These are phyloP conservation scores for Bombus sylvicola DNA, from an alignment of 1,140 invertebrate species.

Conservation along the genomic window DNA sequence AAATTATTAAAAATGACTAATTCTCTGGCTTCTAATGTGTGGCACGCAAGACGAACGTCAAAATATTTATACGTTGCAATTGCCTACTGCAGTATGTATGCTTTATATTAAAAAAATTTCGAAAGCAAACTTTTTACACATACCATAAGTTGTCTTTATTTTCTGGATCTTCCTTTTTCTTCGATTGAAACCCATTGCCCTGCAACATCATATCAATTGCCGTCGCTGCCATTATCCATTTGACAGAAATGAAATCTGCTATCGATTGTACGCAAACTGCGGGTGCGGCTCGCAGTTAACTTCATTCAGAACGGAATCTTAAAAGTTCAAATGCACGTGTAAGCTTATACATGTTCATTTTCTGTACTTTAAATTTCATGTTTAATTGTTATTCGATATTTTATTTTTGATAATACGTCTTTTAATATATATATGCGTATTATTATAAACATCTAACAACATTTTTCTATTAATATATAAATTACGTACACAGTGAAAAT, in stretches of 20 bases:
- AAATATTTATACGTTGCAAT: conserved; percentile 3
- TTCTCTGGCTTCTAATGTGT: conserved; percentile 27
- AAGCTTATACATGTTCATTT: not conserved
- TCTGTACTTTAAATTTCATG: not conserved
- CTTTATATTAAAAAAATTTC: not conserved
- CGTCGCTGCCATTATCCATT: conserved; percentile 75
- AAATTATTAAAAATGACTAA: conserved; percentile 9
- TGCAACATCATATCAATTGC: conserved; percentile 79
- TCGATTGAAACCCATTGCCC: conserved; percentile 84
- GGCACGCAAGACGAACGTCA: conserved; percentile 12
- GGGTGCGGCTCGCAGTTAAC: conserved; percentile 20
- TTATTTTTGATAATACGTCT: not conserved
- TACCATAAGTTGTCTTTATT: conserved; percentile 88
- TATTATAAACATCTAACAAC: not conserved
- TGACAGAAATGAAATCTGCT: conserved; percentile 58
- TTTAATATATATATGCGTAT: not conserved
- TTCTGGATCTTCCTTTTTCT: conserved; percentile 86
- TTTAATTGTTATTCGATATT: not conserved
- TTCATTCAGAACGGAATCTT: conserved; percentile 1
- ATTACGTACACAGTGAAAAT: too few relatives aligned
- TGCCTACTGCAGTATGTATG: conserved; percentile 17
- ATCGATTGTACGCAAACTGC: conserved; percentile 50
- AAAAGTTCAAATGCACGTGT: not conserved
- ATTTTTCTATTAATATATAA: too few relatives aligned
- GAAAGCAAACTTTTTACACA: conserved; percentile 62